These are phyloP conservation scores for Pinna nobilis DNA, from an alignment of 1,140 invertebrate genomes.

Conservation along the genomic window DNA sequence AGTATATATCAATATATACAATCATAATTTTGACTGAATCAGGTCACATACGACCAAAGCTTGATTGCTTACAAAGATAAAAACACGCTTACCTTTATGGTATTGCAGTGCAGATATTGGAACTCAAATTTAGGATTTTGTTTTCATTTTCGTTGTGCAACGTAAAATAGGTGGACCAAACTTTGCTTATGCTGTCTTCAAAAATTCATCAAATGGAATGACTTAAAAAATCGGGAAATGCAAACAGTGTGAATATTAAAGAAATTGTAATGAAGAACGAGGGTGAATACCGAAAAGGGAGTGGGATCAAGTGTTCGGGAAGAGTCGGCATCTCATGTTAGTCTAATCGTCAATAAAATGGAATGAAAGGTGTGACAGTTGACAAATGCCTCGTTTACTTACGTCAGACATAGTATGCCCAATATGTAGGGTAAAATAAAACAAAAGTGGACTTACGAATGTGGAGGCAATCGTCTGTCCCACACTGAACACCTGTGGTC, in stretches of 20 bases:
- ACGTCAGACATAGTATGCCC: too few relatives aligned
- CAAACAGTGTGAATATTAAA: not conserved
- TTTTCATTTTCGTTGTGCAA: not conserved
- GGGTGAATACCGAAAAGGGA: not conserved
- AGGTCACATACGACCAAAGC: too few relatives aligned
- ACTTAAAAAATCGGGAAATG: not conserved
- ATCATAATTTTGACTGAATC: too few relatives aligned
- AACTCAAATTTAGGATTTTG: not conserved
- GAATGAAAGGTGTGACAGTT: too few relatives aligned
- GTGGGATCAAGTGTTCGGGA: not conserved
- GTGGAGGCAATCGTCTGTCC: constrained; percentile 2
- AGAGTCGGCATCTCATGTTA: not conserved
- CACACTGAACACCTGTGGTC: not conserved
- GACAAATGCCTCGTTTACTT: too few relatives aligned
- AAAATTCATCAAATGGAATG: not conserved
- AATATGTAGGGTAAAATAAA: too few relatives aligned
- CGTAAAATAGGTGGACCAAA: not conserved
- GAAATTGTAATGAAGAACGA: not conserved
- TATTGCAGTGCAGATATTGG: not conserved
- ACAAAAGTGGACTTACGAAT: not conserved
- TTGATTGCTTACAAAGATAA: too few relatives aligned
- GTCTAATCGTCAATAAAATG: too few relatives aligned
- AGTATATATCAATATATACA: too few relatives aligned
- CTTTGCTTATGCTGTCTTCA: not conserved
- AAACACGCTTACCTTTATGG: too few relatives aligned